phyloP scores from a whole-genome alignment of 1,140 invertebrate species.

The Neodiprion virginianus region DNA sequence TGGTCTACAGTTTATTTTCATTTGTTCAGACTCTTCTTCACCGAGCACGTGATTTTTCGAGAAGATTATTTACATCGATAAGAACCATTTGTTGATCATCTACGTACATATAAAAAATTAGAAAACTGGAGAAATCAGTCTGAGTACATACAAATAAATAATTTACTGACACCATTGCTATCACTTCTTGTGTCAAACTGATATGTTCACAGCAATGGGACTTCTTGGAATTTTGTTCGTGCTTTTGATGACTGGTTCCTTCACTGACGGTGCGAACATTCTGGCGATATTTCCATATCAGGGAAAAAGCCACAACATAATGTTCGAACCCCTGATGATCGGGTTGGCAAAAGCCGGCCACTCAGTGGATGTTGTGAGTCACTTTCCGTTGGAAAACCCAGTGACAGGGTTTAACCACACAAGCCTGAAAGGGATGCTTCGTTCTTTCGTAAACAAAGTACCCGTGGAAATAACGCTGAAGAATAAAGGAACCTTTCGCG shows the following conservation, averaged over 20 bases:
- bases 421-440: background rate
- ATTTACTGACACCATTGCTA: no score
- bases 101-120: no score
- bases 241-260: background rate
- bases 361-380: constrained; percentile 51
- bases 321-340: constrained; percentile 55
- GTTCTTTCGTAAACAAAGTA: background rate
- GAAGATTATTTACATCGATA: no score
- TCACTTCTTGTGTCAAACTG: no score
- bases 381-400: constrained; percentile 40
- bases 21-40: no score
- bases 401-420: constrained; percentile 47
- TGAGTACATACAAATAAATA: no score
- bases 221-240: background rate
- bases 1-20: no score
- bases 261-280: constrained; percentile 42
- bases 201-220: no score
- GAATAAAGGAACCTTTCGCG: background rate
- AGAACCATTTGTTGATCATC: no score
- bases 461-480: background rate
- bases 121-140: no score
- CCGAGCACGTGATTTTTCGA: no score
- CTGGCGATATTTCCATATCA: constrained; percentile 58
- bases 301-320: constrained; percentile 57
- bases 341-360: constrained; percentile 60